Conservation (phyloP, 2,113 vertebrate genomes). For the Typhlomys cinereus region DNA sequence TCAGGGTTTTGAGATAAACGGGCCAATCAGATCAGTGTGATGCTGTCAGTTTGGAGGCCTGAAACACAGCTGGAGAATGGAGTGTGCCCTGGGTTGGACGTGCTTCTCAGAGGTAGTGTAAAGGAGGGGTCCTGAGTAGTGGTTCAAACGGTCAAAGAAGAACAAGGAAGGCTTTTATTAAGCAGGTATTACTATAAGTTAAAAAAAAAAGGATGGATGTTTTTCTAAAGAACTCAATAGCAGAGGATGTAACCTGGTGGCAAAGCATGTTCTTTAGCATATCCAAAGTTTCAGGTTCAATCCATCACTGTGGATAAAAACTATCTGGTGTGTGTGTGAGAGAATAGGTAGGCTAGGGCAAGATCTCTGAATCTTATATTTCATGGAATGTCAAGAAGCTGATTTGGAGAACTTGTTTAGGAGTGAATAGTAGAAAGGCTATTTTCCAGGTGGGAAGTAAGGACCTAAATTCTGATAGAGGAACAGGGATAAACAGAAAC, state of each 20-base stretch:
- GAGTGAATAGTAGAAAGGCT: background rate
- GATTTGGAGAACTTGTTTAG: background rate
- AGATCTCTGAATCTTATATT: background rate
- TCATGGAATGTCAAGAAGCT: background rate
- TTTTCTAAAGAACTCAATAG: background rate
- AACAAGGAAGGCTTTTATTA: background rate
- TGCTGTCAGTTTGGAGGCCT: background rate
- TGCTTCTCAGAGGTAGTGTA: conserved; percentile 10
- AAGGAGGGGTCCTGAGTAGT: background rate
- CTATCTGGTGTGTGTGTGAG: background rate
- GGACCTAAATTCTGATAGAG: background rate
- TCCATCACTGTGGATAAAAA: background rate
- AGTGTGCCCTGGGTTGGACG: background rate
- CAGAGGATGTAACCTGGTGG: background rate
- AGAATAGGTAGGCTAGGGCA: background rate
- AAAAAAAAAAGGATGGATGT: background rate
- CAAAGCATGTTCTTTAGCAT: background rate
- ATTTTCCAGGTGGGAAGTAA: background rate
- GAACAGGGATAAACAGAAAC: background rate
- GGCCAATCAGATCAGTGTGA: background rate
- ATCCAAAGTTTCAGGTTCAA: background rate
- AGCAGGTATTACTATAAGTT: background rate
- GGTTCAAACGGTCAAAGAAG: background rate
- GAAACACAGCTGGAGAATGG: background rate
- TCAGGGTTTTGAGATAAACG: background rate